A percentile compares a stretch with the other conserved stretches of the same genome.
Evolutionary conservation across 2,113 vertebrate species (phyloP).

Genomic region (Elephas maximus): DNA sequence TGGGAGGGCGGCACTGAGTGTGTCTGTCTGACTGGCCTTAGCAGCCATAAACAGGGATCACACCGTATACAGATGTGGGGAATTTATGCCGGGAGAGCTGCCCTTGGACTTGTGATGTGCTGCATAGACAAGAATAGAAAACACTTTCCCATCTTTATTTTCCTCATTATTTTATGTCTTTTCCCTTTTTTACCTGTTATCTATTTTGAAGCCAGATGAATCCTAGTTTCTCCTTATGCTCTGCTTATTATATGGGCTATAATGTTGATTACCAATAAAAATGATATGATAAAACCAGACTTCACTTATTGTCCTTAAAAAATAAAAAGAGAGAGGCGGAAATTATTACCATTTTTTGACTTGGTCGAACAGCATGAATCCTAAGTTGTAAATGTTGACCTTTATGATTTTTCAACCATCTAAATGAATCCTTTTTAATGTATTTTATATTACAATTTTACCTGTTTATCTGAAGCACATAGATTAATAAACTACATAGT

Average conservation of each 20-base stretch:
- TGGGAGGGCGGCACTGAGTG: not conserved
- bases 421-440: not conserved
- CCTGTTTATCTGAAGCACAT: not conserved
- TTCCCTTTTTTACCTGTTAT: not conserved
- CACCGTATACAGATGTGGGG: no score
- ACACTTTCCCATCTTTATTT: not conserved
- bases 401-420: not conserved
- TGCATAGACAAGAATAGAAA: no score
- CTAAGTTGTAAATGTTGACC: not conserved
- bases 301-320: constrained; percentile 2
- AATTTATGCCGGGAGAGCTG: no score
- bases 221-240: not conserved
- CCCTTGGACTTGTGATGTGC: not conserved
- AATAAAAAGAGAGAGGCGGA: not conserved
- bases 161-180: not conserved
- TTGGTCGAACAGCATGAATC: not conserved
- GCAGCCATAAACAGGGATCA: no score
- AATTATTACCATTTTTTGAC: not conserved
- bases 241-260: not conserved
- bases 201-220: not conserved
- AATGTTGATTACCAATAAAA: constrained; percentile 20
- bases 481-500: not conserved
- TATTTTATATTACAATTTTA: not conserved
- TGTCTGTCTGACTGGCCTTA: not conserved
- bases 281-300: not conserved